Percentiles rank a stretch among this genome's conserved stretches.
These are phyloP conservation scores for Anthonomus grandis DNA, from an alignment of 1,140 invertebrate genomes.

Conservation along the genomic window DNA sequence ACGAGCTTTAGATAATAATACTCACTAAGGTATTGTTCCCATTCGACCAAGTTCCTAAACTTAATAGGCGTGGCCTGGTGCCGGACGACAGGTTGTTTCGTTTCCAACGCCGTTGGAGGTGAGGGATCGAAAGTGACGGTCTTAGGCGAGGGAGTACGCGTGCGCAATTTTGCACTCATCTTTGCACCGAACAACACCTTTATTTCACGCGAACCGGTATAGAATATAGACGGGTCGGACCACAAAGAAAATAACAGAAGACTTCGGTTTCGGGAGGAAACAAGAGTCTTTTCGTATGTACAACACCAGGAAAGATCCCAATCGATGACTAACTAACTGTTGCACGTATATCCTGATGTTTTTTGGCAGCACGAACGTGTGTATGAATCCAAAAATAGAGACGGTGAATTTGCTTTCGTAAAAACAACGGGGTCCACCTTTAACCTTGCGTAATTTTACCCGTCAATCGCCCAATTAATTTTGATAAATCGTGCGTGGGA, in stretches of 20 bases:
- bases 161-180: slow-evolving; percentile 43
- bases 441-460: slow-evolving; percentile 31
- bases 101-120: slow-evolving; percentile 38
- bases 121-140: slow-evolving; percentile 47
- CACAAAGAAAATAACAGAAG: too few species aligned
- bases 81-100: slow-evolving; percentile 13
- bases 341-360: slow-evolving; percentile 13
- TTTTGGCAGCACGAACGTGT: slow-evolving; percentile 14
- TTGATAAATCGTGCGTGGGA: slow-evolving; percentile 10
- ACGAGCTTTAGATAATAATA: slow-evolving; percentile 6
- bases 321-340: slow-evolving; percentile 30
- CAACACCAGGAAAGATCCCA: slow-evolving; percentile 21
- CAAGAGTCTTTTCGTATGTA: slow-evolving; percentile 12
- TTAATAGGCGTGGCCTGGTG: slow-evolving; percentile 25
- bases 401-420: slow-evolving; percentile 16
- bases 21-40: slow-evolving; percentile 47
- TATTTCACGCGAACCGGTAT: slow-evolving; percentile 11
- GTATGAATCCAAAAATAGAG: slow-evolving; percentile 5
- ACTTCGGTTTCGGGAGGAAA: slow-evolving; percentile 1
- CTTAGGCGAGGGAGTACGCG: slow-evolving; percentile 47
- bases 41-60: slow-evolving; percentile 38
- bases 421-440: slow-evolving; percentile 30
- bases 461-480: slow-evolving; percentile 24
- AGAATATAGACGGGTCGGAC: too few species aligned
- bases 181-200: slow-evolving; percentile 9